Conservation (phyloP, 2,888 invertebrate genomes). For the Galeopsomyia nigrocyanea region DNA sequence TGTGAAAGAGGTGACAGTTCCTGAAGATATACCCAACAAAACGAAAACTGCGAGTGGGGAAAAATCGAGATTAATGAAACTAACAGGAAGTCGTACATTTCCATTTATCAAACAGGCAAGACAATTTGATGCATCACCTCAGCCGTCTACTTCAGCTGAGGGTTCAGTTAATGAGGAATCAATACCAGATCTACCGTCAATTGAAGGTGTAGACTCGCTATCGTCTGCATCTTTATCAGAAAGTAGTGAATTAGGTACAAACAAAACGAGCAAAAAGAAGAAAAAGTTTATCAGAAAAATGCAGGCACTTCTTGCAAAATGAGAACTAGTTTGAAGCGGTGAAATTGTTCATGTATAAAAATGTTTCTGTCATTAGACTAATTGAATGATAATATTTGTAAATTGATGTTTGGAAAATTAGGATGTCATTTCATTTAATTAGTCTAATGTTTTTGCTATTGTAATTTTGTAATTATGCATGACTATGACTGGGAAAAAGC, state of each 20-base stretch:
- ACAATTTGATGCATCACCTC: neutral
- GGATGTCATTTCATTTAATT: no score
- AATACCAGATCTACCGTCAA: constrained; percentile 37
- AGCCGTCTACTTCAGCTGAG: constrained; percentile 7
- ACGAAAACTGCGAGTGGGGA: neutral
- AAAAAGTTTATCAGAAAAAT: constrained; percentile 56
- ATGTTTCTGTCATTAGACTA: no score
- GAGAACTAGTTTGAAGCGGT: neutral
- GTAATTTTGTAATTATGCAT: no score
- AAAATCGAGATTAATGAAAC: constrained; percentile 7
- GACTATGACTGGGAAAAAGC: no score
- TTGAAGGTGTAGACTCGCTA: constrained; percentile 41
- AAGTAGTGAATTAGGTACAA: constrained; percentile 10
- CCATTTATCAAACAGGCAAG: constrained; percentile 6
- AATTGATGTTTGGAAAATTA: no score
- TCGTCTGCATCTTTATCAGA: neutral
- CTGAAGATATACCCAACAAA: constrained; percentile 1
- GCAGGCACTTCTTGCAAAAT: constrained; percentile 53
- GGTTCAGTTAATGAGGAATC: constrained; percentile 13
- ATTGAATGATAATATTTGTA: no score
- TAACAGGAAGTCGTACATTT: neutral
- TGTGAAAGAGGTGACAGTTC: neutral
- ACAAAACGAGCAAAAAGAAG: constrained; percentile 47
- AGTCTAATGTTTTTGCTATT: no score
- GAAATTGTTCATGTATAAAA: no score